These are phyloP conservation scores for Lepus townsendii DNA, from an alignment of 2,797 vertebrate genomes.

Conservation along the genomic window DNA sequence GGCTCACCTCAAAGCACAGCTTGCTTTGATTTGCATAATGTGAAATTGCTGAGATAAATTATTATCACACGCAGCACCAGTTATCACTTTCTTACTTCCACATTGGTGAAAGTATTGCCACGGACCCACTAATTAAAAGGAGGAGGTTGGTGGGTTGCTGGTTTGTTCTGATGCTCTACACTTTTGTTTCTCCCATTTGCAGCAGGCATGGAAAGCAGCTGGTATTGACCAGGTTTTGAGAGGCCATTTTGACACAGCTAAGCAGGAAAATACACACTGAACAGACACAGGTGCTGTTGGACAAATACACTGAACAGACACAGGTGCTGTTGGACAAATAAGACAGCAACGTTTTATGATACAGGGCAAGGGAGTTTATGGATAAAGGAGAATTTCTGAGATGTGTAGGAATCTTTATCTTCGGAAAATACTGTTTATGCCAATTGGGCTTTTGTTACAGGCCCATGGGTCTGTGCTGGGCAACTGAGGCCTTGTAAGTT, in stretches of 20 bases:
- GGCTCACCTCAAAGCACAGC: slow-evolving; percentile 46
- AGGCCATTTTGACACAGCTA: slow-evolving; percentile 72
- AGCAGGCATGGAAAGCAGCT: fast-evolving
- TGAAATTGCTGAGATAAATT: slow-evolving; percentile 58
- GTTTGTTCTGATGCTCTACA: neutral
- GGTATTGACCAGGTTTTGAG: neutral
- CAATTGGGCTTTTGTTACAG: slow-evolving; percentile 68
- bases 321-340: slow-evolving; percentile 13
- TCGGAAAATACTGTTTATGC: slow-evolving; percentile 39
- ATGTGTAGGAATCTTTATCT: neutral
- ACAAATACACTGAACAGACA: slow-evolving; percentile 33
- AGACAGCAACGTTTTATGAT: neutral
- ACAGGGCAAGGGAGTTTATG: neutral
- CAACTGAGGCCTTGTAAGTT: slow-evolving; percentile 82
- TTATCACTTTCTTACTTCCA: slow-evolving; percentile 14
- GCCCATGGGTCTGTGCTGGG: neutral
- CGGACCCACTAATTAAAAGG: slow-evolving; percentile 1
- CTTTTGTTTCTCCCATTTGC: neutral
- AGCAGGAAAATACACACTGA: slow-evolving; percentile 46
- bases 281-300: neutral
- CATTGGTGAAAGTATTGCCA: slow-evolving; percentile 17
- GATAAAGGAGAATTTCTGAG: slow-evolving; percentile 32
- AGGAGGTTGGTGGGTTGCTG: fast-evolving
- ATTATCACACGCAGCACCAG: neutral
- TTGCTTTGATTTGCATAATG: slow-evolving; percentile 67